phyloP scores from a whole-genome alignment of 2,797 vertebrate genomes.

The Pteronotus mesoamericanus region DNA sequence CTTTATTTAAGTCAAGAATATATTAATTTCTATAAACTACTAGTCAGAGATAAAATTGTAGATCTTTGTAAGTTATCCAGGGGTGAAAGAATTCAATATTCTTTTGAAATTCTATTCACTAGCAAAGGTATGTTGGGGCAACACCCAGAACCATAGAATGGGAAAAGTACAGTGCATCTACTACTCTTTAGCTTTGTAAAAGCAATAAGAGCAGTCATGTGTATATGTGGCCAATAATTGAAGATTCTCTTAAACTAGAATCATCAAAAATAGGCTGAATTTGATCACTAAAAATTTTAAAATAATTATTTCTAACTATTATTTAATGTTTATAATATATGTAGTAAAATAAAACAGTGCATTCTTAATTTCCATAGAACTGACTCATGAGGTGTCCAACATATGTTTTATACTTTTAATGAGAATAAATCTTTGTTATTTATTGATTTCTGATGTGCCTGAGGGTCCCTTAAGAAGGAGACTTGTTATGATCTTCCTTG shows the following conservation, averaged over 20 bases:
- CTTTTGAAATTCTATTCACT: slow-evolving; percentile 1
- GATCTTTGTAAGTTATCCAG: not conserved
- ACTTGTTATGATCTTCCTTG: not conserved
- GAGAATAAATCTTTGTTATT: not conserved
- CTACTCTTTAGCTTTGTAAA: not conserved
- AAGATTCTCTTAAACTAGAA: not conserved
- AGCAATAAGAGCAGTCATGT: not conserved
- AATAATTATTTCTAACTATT: not conserved
- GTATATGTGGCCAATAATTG: not conserved
- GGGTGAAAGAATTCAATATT: not conserved
- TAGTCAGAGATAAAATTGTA: not conserved
- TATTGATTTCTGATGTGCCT: not conserved
- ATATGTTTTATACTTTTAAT: not conserved
- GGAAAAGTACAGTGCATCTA: not conserved
- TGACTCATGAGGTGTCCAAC: not conserved
- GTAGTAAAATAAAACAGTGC: not conserved
- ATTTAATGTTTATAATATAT: not conserved
- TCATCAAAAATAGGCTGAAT: not conserved
- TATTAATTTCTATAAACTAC: not conserved
- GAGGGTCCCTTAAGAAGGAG: not conserved
- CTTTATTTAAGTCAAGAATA: not conserved
- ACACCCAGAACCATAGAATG: not conserved
- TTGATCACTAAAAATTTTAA: not conserved
- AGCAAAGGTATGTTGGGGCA: not conserved
- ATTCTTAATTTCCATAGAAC: not conserved